Base-by-base conservation (phyloP, 2,113 vertebrate species). In the Malurus alboscapulatus region DNA sequence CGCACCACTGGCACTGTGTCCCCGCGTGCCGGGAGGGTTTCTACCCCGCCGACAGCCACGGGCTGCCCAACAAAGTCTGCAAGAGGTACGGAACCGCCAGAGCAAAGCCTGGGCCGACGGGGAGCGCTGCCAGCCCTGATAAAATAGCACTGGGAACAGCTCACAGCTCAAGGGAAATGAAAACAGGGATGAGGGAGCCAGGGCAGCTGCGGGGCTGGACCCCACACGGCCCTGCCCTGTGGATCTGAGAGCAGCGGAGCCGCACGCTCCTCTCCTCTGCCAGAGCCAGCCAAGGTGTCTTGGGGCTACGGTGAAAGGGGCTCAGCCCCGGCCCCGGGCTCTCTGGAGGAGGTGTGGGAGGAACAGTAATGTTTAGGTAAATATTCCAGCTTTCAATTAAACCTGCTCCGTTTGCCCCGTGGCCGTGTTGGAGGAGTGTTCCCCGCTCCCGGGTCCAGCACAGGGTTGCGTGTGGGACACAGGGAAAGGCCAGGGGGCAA, bases 1-100 rank as follows among this genome's bases (percentile, higher is more conserved):
- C 97, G 84, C 97, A 98, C 82, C 98, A 98, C 83, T 99, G 99
- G 98, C 97, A n/a, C 66, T 99, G 99, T 10, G 98, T 99, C 69
- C 94, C 96, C 0, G 16, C 96, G 61, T 99, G 99, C 48, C 88
- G 93, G 0, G 97, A 98, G 55, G 98, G 98, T 19, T 99, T 98
- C 96, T 99, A 98, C 88, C 94, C 98, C 0, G 97, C 97, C 2
- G 94, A 98, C 65, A 95, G 97, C 86, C 97, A 97, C 0, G 98
- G 98, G 65, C 94, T 98, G 51, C 97, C 97, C n/a, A 98, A 98
- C 88, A 98, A 94, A 94, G 98, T 98, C 95, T 99, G 99, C 91
- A 97, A 97, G 91, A 98, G 98, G 99, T 99, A 97, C 0, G 32
- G 45, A 34, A 38, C 65, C 53, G 12, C 25, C 3, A 0, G n/a